phyloP scores from a whole-genome alignment of 92 coral and sea anemone species.

The Porites rus region DNA sequence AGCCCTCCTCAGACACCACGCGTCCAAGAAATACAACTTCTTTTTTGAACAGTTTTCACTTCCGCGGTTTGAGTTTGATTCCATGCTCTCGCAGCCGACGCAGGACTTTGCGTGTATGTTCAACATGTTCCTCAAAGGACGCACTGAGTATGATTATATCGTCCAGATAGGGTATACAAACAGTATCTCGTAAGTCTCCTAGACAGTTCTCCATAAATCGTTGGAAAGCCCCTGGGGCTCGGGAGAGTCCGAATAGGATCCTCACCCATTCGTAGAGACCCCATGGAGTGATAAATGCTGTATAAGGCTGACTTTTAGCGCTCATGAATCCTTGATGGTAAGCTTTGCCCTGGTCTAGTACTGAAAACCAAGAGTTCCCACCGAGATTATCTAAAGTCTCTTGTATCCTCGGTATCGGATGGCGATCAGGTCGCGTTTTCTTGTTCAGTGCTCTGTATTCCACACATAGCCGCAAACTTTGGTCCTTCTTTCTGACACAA shows the following conservation, averaged over 20 bases:
- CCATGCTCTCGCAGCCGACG: constrained; percentile 49
- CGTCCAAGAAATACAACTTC: constrained; percentile 61
- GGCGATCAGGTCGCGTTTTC: constrained; percentile 70
- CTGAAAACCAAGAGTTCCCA: constrained; percentile 76
- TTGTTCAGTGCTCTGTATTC: constrained; percentile 72
- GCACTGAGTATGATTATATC: constrained; percentile 57
- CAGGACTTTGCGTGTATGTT: constrained; percentile 52
- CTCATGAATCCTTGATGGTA: constrained; percentile 82
- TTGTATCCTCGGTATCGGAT: constrained; percentile 76
- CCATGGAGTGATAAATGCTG: constrained; percentile 76
- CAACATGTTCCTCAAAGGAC: constrained; percentile 54
- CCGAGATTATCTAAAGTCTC: constrained; percentile 76
- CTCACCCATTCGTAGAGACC: constrained; percentile 72
- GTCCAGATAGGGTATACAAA: constrained; percentile 66
- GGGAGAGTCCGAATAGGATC: constrained; percentile 68
- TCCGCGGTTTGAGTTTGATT: constrained; percentile 62
- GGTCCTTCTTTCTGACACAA: constrained; percentile 70
- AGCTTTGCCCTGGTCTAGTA: constrained; percentile 77
- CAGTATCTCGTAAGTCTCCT: constrained; percentile 41
- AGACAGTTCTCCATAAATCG: constrained; percentile 69
- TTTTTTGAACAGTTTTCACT: constrained; percentile 48
- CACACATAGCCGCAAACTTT: constrained; percentile 72
- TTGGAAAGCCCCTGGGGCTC: constrained; percentile 69
- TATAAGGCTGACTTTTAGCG: constrained; percentile 56
- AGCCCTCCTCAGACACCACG: constrained; percentile 47